These are phyloP conservation scores for Amiota minor DNA, from an alignment of 2,888 invertebrate genomes.

Conservation along the genomic window DNA sequence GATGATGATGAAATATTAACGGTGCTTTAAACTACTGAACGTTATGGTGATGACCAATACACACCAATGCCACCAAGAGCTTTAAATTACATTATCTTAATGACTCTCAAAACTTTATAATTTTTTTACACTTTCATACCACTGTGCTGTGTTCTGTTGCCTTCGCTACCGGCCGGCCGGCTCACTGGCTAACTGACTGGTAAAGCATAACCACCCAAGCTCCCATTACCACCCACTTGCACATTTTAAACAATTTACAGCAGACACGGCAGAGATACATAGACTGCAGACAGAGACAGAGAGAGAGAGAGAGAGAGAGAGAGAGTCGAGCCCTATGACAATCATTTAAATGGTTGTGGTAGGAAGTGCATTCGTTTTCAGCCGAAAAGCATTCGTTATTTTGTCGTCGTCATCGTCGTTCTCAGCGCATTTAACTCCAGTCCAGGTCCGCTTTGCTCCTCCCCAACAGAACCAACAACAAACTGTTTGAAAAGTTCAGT, in stretches of 20 bases:
- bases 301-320: neutral
- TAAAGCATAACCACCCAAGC: no score
- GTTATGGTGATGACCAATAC: no score
- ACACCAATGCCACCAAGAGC: neutral
- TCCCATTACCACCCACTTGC: conserved; percentile 1
- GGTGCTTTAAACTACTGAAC: no score
- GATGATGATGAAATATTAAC: no score
- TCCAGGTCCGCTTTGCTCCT: conserved; percentile 40
- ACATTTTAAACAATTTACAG: neutral
- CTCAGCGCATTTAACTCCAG: conserved; percentile 26
- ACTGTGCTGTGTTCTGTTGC: neutral
- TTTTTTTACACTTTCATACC: neutral
- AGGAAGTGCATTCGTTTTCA: conserved; percentile 24
- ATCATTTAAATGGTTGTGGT: conserved; percentile 17
- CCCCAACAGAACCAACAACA: conserved; percentile 31
- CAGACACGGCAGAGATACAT: no score
- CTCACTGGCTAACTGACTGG: neutral
- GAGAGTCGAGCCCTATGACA: conserved; percentile 31
- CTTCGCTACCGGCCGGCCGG: conserved; percentile 13
- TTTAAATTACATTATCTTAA: neutral
- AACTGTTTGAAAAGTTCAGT: neutral
- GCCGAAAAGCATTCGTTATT: neutral
- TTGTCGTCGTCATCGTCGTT: conserved; percentile 33
- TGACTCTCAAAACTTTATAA: neutral
- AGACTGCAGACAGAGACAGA: no score